These are phyloP conservation scores for Hyposmocoma kahamanoa DNA, from an alignment of 1,140 invertebrate genomes.

Conservation along the genomic window DNA sequence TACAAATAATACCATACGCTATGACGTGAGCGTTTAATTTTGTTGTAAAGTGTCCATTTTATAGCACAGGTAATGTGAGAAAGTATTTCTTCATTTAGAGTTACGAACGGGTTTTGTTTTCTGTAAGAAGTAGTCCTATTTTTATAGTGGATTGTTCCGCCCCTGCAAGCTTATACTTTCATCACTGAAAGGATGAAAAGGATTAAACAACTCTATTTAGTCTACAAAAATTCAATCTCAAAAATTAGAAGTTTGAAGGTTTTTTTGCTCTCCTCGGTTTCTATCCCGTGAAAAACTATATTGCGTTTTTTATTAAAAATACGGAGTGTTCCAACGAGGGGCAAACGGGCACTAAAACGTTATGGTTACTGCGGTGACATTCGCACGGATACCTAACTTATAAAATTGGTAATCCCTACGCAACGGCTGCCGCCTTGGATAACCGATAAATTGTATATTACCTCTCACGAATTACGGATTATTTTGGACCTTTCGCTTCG, in stretches of 20 bases:
- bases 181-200: constrained; percentile 11
- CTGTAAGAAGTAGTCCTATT: too few relatives aligned
- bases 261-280: constrained; percentile 24
- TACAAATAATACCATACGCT: constrained; percentile 26
- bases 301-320: constrained; percentile 70
- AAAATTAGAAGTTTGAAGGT: constrained; percentile 59
- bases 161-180: too few relatives aligned
- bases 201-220: constrained; percentile 16
- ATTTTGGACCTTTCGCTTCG: constrained; percentile 19
- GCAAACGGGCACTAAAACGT: constrained; percentile 65
- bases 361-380: constrained; percentile 69
- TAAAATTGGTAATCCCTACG: constrained; percentile 60
- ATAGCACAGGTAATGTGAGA: constrained; percentile 15
- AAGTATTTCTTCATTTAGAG: background rate
- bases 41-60: background rate
- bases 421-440: constrained; percentile 33
- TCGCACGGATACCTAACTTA: constrained; percentile 65
- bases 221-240: constrained; percentile 55
- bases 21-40: background rate
- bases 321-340: constrained; percentile 61
- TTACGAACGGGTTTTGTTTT: too few relatives aligned
- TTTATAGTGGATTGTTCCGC: too few relatives aligned
- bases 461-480: constrained; percentile 35
- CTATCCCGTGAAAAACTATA: constrained; percentile 57
- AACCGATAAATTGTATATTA: constrained; percentile 41